Conservation (phyloP, 2,113 vertebrate species). For the Rhagologus leucostigma region DNA sequence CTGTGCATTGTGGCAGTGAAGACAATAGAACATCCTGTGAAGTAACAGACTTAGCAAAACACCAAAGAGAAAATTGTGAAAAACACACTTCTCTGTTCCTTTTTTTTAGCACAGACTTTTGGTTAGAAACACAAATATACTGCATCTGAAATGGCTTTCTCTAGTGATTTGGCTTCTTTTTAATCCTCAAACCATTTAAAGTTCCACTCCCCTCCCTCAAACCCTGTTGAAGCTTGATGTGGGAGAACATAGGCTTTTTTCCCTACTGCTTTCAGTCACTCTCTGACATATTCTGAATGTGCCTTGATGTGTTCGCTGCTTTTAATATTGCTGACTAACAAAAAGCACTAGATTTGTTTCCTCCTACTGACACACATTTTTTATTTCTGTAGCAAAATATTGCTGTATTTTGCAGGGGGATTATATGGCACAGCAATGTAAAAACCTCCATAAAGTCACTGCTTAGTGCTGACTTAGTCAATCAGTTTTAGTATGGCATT, state of each 20-base stretch:
- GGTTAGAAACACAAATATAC: slow-evolving; percentile 24
- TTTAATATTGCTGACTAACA: slow-evolving; percentile 45
- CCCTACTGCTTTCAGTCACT: slow-evolving; percentile 56
- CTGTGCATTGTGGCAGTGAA: slow-evolving; percentile 1
- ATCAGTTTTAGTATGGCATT: not conserved
- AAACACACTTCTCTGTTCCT: slow-evolving; percentile 41
- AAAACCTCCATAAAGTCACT: not conserved
- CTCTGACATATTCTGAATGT: slow-evolving; percentile 29
- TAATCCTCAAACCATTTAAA: slow-evolving; percentile 32
- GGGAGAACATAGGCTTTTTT: slow-evolving; percentile 35
- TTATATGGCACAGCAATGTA: not conserved
- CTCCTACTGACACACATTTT: slow-evolving; percentile 18
- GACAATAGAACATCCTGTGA: slow-evolving; percentile 62
- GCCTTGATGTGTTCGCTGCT: slow-evolving; percentile 47
- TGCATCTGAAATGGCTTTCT: slow-evolving; percentile 27
- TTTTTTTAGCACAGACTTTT: not conserved
- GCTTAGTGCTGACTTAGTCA: not conserved
- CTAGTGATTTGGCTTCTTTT: slow-evolving; percentile 44
- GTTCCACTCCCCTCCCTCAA: slow-evolving; percentile 24
- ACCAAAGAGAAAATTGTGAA: slow-evolving; percentile 46
- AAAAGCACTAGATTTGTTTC: not conserved
- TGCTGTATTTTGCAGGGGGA: not conserved
- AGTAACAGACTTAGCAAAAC: slow-evolving; percentile 41
- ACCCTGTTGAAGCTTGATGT: slow-evolving; percentile 42
- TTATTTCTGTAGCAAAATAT: not conserved